Base-by-base conservation (phyloP, 2,888 invertebrate species). In the Agrotis exclamationis region DNA sequence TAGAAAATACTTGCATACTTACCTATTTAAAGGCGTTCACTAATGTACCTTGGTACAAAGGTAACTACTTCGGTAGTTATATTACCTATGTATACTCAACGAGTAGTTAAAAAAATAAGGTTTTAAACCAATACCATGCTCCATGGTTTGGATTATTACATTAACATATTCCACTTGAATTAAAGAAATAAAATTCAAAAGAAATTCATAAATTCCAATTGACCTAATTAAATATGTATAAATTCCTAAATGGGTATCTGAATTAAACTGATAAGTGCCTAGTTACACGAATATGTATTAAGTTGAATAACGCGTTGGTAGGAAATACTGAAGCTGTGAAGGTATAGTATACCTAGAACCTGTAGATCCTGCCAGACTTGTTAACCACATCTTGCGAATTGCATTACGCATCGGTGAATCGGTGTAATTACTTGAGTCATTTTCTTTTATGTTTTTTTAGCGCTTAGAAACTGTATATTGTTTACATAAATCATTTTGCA, bases 111-210 rank as follows among this genome's bases (percentile, higher is more conserved):
- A 54, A 47, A 5, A 56, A 47, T 44, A 24, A 22, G 18, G 5
- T 75, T 20, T 39, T 39, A 69, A 72, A 20, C 11, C 2, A 28
- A 48, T 50, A 39, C 14, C 14, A 44, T 48, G 39, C 18, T 28
- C 28, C 28, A 28, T 28, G 3, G 28, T 28, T 5, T 28, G 3
- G 5, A n/a, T n/a, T n/a, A n/a, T 28, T 28, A 18, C 20, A 33
- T 66, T 33, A 69, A 22, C 47, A 47, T 48, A 28, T 18, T 53
- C 24, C 24, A n/a, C 13, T 9, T 24, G 33, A 33, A n/a, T n/a
- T n/a, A n/a, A n/a, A n/a, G n/a, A n/a, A n/a, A n/a, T 39, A 39
- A 39, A 39, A 39, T 39, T 39, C 11, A 39, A 24, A 20, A 13
- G 14, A 62, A 74, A 45, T 18, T 3, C 9, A 18, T 24, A 53